These are phyloP conservation scores for Drosophila murphyi DNA, from an alignment of 1,140 invertebrate genomes.

Conservation along the genomic window DNA sequence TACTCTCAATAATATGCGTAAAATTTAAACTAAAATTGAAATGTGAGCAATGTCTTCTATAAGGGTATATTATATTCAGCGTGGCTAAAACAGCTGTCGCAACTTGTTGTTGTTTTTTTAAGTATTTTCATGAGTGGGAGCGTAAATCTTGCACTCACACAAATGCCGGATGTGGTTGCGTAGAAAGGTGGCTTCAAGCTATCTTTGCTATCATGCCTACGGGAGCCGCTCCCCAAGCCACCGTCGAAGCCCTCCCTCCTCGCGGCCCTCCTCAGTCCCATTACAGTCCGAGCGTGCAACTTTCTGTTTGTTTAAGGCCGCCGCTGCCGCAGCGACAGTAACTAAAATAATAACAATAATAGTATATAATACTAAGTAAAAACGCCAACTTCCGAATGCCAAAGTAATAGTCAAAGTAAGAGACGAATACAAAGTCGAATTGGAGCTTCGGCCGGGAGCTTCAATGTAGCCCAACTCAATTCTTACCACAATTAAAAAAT, in stretches of 20 bases:
- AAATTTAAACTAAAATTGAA: too few relatives aligned
- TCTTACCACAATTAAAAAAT: conserved; percentile 67
- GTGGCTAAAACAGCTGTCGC: too few relatives aligned
- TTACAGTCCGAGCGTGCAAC: conserved; percentile 43
- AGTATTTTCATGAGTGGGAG: conserved; percentile 57
- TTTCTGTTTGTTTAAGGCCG: conserved; percentile 67
- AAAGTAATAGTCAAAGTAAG: neutral
- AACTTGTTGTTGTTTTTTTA: too few relatives aligned
- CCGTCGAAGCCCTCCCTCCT: neutral
- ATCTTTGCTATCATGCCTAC: neutral
- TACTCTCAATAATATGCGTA: too few relatives aligned
- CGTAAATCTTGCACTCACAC: conserved; percentile 42
- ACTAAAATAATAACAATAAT: conserved; percentile 76
- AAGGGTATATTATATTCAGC: too few relatives aligned
- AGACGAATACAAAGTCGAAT: neutral
- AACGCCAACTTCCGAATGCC: conserved; percentile 72
- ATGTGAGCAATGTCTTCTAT: too few relatives aligned
- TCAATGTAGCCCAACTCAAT: conserved; percentile 54
- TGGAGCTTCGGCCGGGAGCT: conserved; percentile 4
- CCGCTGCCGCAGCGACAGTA: conserved; percentile 28
- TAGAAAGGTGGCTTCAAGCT: conserved; percentile 52
- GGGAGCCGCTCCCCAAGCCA: neutral
- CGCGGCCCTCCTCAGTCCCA: neutral
- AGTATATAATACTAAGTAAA: conserved; percentile 72
- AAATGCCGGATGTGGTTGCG: conserved; percentile 74